phyloP scores from a whole-genome alignment of 2,113 vertebrate genomes.

The Cinclus mexicanus region DNA sequence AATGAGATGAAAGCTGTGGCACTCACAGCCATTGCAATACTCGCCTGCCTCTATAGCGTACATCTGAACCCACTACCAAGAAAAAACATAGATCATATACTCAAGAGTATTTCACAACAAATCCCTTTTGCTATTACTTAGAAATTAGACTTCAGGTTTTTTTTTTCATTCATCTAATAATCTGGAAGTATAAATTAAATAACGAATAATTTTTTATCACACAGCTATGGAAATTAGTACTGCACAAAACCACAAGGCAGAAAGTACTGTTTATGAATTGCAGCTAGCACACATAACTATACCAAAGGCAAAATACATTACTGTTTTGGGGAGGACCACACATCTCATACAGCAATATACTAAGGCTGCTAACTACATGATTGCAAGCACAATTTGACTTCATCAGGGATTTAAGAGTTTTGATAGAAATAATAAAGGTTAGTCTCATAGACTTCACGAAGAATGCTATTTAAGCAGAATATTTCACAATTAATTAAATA shows the following conservation, averaged over 20 bases:
- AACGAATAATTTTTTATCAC: not conserved
- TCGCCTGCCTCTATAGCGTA: not conserved
- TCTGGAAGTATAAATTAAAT: not conserved
- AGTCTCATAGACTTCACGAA: not conserved
- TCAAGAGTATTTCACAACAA: not conserved
- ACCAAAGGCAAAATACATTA: not conserved
- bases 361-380: not conserved
- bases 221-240: not conserved
- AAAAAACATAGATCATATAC: not conserved
- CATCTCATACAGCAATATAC: not conserved
- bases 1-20: not conserved
- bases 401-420: not conserved
- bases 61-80: not conserved
- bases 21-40: not conserved
- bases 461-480: not conserved
- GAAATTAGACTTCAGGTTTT: not conserved
- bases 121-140: not conserved
- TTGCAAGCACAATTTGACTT: not conserved
- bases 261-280: not conserved
- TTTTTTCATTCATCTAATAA: not conserved
- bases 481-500: not conserved
- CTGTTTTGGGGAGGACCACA: not conserved
- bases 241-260: not conserved
- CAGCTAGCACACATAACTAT: accelerated
- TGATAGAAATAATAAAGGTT: not conserved